These are phyloP conservation scores for Metopolophium dirhodum DNA, from an alignment of 1,140 invertebrate genomes.

Conservation along the genomic window DNA sequence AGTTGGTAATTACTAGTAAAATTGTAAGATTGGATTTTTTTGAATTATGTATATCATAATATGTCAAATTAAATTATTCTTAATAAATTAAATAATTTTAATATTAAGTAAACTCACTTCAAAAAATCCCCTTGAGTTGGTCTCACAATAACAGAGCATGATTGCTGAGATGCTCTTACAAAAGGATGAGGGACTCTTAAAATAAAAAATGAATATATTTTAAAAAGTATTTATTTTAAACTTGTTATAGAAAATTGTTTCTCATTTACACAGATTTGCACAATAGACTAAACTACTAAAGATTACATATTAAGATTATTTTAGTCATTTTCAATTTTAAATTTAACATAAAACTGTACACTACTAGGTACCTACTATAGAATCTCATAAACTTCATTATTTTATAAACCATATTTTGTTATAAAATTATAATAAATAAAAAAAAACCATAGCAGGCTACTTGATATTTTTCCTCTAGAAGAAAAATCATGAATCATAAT, in stretches of 20 bases:
- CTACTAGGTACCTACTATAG: no score
- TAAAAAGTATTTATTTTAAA: slow-evolving; percentile 14
- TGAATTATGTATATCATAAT: not conserved
- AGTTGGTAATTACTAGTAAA: slow-evolving; percentile 76
- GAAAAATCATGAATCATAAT: no score
- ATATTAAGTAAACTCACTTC: slow-evolving; percentile 68
- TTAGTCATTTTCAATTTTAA: no score
- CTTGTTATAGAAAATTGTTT: not conserved
- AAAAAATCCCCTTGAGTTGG: slow-evolving; percentile 82
- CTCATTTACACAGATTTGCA: not conserved
- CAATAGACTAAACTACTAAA: not conserved
- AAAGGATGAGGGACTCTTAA: slow-evolving; percentile 79
- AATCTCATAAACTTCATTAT: no score
- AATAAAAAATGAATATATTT: slow-evolving; percentile 60
- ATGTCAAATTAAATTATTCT: not conserved
- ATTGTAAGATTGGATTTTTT: slow-evolving; percentile 60
- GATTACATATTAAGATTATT: no score
- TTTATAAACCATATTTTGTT: no score
- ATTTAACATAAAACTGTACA: no score
- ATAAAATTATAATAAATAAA: no score
- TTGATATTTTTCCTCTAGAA: no score
- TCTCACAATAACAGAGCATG: slow-evolving; percentile 77
- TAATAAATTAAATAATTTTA: not conserved
- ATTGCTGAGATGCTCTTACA: slow-evolving; percentile 74
- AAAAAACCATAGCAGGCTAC: no score